Evolutionary conservation across 2,113 vertebrate species (phyloP).

Genomic region (Dicerorhinus sumatrensis): DNA sequence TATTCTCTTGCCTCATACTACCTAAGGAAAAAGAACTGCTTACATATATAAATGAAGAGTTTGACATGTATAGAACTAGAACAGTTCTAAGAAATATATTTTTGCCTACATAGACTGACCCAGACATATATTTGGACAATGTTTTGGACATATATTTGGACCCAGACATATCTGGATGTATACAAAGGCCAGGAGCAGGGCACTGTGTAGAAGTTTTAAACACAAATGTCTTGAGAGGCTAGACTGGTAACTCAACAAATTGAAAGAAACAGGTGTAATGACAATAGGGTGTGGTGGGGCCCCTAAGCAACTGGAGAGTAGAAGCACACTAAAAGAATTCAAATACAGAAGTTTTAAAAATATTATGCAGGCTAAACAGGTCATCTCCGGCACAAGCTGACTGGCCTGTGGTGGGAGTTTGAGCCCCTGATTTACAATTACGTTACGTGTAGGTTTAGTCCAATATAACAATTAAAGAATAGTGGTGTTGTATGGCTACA

Average conservation of each 20-base stretch:
- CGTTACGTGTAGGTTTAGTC: neutral
- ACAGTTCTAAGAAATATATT: conserved; percentile 53
- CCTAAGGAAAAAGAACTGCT: conserved; percentile 23
- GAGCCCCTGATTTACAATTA: neutral
- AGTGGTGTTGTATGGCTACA: neutral
- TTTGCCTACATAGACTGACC: neutral
- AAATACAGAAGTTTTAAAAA: neutral
- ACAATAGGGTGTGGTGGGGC: neutral
- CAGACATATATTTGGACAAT: conserved; percentile 5
- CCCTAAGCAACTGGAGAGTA: neutral
- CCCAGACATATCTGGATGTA: neutral
- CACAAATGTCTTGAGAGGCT: neutral
- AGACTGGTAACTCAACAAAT: neutral
- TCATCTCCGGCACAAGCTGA: neutral
- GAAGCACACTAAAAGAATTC: neutral
- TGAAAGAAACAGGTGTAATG: neutral
- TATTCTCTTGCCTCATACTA: conserved; percentile 51
- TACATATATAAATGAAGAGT: neutral
- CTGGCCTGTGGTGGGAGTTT: neutral
- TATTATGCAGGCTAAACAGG: neutral
- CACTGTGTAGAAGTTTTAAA: conserved; percentile 2
- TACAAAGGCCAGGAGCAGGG: neutral
- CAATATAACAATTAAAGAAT: neutral
- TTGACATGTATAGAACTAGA: neutral
- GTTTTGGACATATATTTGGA: neutral